phyloP scores from a whole-genome alignment of 2,113 vertebrate species.

The Misgurnus mizolepis region DNA sequence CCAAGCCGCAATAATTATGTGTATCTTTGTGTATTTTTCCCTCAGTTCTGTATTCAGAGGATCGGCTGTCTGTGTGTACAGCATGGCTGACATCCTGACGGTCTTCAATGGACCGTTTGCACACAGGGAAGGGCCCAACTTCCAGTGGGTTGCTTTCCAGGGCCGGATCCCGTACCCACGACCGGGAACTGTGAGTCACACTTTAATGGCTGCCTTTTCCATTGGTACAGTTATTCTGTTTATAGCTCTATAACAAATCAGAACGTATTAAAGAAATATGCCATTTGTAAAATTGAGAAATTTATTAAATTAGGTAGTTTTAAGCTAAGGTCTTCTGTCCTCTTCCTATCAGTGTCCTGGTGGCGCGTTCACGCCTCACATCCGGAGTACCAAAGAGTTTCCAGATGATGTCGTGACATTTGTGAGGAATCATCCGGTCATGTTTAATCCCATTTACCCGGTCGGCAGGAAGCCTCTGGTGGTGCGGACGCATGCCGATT shows the following conservation, averaged over 20 bases:
- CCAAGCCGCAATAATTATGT: neutral
- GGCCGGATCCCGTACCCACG: slow-evolving; percentile 95
- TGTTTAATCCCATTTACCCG: slow-evolving; percentile 96
- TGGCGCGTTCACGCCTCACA: slow-evolving; percentile 94
- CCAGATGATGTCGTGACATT: slow-evolving; percentile 98
- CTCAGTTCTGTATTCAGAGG: slow-evolving; percentile 95
- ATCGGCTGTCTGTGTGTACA: slow-evolving; percentile 96
- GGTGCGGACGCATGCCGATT: slow-evolving; percentile 88
- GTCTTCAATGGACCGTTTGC: slow-evolving; percentile 98
- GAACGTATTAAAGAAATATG: too few relatives aligned
- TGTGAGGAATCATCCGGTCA: slow-evolving; percentile 93
- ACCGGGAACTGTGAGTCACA: slow-evolving; percentile 90
- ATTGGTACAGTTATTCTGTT: neutral
- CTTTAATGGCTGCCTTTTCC: neutral
- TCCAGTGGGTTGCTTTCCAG: slow-evolving; percentile 94
- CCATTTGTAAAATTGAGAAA: too few relatives aligned
- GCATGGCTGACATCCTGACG: slow-evolving; percentile 94
- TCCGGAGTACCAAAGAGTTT: slow-evolving; percentile 92
- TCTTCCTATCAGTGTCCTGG: slow-evolving; percentile 84
- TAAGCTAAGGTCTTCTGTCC: neutral
- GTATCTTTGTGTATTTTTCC: slow-evolving; percentile 29
- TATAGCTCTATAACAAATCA: neutral
- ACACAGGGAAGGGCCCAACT: slow-evolving; percentile 94
- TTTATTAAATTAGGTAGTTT: too few relatives aligned
- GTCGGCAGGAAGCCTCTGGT: slow-evolving; percentile 87